Base-by-base conservation (phyloP, 2,888 invertebrate species). In the Lacanobia wlatinum region DNA sequence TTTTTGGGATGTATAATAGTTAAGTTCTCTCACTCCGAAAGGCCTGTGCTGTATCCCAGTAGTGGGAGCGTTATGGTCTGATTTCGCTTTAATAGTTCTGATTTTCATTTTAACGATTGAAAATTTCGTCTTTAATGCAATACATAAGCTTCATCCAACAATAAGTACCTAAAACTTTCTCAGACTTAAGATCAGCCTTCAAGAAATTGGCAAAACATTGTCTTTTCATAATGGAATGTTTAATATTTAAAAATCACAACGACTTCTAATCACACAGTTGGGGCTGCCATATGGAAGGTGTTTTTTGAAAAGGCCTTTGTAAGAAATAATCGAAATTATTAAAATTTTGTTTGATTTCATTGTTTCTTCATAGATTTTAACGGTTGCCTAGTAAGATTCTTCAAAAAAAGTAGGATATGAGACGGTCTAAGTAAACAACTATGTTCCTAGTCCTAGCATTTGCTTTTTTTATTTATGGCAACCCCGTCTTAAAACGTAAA, bases 201-300 rank as follows among this genome's bases (percentile, higher is more conserved):
- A 85, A 86, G 82, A 88, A 85, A 89, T 90, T 90, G 92, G 92
- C 92, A 92, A 92, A 91, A 91, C 89, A 89, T 90, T 91, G 92
- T 94, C 93, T 94, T 94, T 93, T 87, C 6, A 83, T 72, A 77
- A 90, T 95, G 95, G 95, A 96, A 96, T 96, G 95, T 95, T 87
- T 93, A 88, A 85, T 89, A 89, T 88, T 89, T 84, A 89, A 84
- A 91, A 94, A 94, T 94, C 95, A 94, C 95, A 94, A 94, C 93
- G 81, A 87, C 76, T 82, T 84, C 82, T 86, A 80, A 90, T 90
- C 90, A 90, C 91, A 80, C 89, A 80, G 63, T 75, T 65, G 63
- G 87, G 76, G 78, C 28, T 80, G 83, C 84, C 81, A 76, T 52
- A 48, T 23, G 21, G 52, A 46, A 56, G 43, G 16, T 59, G 38